These are phyloP conservation scores for Ifrita kowaldi DNA, from an alignment of 2,113 vertebrate genomes.

Conservation along the genomic window DNA sequence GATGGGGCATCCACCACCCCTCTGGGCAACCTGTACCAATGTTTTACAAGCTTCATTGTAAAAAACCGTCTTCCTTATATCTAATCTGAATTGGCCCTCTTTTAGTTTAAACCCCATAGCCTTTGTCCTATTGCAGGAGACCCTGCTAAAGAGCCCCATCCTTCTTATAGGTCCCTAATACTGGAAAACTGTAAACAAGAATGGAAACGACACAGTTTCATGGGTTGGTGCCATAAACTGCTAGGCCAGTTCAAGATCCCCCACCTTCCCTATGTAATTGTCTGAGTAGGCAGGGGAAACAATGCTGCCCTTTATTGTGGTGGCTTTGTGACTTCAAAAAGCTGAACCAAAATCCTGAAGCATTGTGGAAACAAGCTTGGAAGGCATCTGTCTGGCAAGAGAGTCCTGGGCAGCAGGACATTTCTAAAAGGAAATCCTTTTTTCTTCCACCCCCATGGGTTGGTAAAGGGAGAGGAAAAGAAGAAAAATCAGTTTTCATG, in stretches of 20 bases:
- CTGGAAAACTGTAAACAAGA: background rate
- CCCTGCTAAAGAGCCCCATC: background rate
- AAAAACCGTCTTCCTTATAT: background rate
- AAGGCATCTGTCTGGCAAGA: background rate
- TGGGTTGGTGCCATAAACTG: background rate
- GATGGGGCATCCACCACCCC: background rate
- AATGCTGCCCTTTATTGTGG: background rate
- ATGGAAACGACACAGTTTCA: background rate
- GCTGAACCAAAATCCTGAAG: background rate
- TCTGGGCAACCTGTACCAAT: background rate
- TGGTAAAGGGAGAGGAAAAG: background rate
- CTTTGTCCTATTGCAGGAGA: background rate
- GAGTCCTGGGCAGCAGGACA: background rate
- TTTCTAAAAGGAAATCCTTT: background rate
- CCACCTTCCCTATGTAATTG: background rate
- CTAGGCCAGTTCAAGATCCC: background rate
- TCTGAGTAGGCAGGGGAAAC: background rate
- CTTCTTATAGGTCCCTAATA: background rate
- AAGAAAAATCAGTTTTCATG: background rate
- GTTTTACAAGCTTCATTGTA: background rate
- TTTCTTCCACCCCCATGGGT: background rate
- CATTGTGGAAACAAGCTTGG: background rate
- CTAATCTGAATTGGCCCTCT: background rate
- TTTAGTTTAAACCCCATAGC: background rate
- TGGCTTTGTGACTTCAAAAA: background rate